phyloP scores from a whole-genome alignment of 1,140 invertebrate species.

The Pogonomyrmex barbatus region DNA sequence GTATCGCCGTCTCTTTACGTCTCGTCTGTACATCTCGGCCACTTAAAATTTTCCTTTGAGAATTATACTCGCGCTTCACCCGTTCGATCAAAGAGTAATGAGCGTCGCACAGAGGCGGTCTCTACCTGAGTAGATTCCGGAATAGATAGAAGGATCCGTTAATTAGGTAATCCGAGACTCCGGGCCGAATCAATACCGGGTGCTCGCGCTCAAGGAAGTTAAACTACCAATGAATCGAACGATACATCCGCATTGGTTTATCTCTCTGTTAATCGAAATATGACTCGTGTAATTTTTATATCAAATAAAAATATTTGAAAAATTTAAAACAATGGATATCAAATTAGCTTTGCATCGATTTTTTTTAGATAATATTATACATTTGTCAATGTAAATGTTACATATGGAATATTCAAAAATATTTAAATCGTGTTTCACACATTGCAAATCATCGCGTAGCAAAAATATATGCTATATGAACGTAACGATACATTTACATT shows the following conservation, averaged over 20 bases:
- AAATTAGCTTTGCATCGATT: not conserved
- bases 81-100: slow-evolving; percentile 74
- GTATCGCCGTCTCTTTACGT: slow-evolving; percentile 21
- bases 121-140: slow-evolving; percentile 45
- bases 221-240: slow-evolving; percentile 55
- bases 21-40: slow-evolving; percentile 1
- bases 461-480: not conserved
- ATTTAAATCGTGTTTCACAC: not conserved
- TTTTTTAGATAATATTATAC: not conserved
- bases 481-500: not conserved
- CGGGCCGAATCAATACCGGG: slow-evolving; percentile 40
- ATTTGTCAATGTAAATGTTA: not conserved
- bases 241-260: not conserved
- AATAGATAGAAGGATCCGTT: slow-evolving; percentile 59
- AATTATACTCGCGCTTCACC: slow-evolving; percentile 48
- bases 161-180: slow-evolving; percentile 71
- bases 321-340: not conserved
- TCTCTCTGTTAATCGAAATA: not conserved
- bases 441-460: not conserved
- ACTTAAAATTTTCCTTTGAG: slow-evolving; percentile 68
- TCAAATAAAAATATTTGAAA: not conserved
- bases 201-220: slow-evolving; percentile 1
- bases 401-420: too few species aligned
- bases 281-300: not conserved
- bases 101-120: slow-evolving; percentile 45